A percentile compares a stretch with the other conserved stretches of the same genome.
These are phyloP conservation scores for Nasonia giraulti DNA, from an alignment of 1,140 invertebrate species.

Conservation along the genomic window DNA sequence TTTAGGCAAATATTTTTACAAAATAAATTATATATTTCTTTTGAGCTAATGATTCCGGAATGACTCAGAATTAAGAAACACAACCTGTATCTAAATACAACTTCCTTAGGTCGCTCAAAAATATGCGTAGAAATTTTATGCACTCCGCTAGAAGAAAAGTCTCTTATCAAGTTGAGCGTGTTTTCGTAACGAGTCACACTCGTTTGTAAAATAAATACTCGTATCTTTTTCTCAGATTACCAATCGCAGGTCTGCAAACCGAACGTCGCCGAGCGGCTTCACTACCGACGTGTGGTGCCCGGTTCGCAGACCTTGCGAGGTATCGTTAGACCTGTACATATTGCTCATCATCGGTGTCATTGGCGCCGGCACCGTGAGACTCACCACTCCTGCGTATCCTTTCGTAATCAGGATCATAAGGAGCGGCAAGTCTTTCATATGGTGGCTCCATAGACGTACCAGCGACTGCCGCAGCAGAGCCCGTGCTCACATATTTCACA, in stretches of 20 bases:
- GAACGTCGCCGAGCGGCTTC: background rate
- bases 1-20: background rate
- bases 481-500: constrained; percentile 69
- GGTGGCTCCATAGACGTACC: constrained; percentile 66
- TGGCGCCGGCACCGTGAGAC: background rate
- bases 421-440: constrained; percentile 69
- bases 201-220: constrained; percentile 14
- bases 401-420: constrained; percentile 62
- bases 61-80: background rate
- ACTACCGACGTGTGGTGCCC: background rate
- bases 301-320: background rate
- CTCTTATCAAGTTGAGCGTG: background rate
- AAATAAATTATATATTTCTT: background rate
- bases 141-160: background rate
- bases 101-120: too few relatives aligned
- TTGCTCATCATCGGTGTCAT: constrained; percentile 67
- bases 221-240: constrained; percentile 2
- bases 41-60: background rate
- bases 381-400: constrained; percentile 61
- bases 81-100: background rate
- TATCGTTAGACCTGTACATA: constrained; percentile 67
- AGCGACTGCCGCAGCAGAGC: background rate
- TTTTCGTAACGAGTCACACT: background rate
- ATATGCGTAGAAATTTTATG: background rate
- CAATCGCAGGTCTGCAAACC: background rate